These are phyloP conservation scores for Brachynemurus nebulosus DNA, from an alignment of 2,888 invertebrate genomes.

Conservation along the genomic window DNA sequence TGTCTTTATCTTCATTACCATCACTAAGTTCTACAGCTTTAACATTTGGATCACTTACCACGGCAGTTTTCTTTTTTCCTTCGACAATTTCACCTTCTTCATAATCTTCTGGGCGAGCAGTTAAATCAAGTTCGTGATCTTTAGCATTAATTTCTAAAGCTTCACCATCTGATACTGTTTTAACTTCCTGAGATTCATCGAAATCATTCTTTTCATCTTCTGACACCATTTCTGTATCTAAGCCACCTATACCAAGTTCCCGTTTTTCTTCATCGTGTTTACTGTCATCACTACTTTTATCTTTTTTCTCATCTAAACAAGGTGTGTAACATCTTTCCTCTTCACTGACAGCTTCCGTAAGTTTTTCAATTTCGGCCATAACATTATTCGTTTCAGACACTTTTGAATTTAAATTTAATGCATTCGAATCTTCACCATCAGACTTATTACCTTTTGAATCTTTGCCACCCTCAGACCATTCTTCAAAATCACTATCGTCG, in stretches of 20 bases:
- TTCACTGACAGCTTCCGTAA: conserved; percentile 50
- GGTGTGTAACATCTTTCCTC: conserved; percentile 59
- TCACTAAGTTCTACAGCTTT: conserved; percentile 14
- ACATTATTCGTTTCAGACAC: conserved; percentile 20
- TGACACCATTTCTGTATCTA: conserved; percentile 62
- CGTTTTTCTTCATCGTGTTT: neutral
- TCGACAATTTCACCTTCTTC: conserved; percentile 47
- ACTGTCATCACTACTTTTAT: conserved; percentile 14
- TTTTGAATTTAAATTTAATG: conserved; percentile 28
- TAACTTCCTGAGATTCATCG: conserved; percentile 37
- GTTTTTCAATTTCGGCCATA: conserved; percentile 26
- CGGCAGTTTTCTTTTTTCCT: conserved; percentile 24
- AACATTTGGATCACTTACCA: conserved; percentile 21
- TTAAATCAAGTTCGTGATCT: conserved; percentile 33
- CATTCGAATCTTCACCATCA: conserved; percentile 8
- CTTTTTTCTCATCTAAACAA: conserved; percentile 50
- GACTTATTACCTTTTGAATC: conserved; percentile 8
- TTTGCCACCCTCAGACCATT: conserved; percentile 12
- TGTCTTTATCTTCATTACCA: conserved; percentile 31
- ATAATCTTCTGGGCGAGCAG: conserved; percentile 30
- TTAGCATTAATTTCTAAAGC: conserved; percentile 32
- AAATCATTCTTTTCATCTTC: conserved; percentile 56
- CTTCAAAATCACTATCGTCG: conserved; percentile 16
- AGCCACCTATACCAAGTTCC: conserved; percentile 37
- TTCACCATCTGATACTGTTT: conserved; percentile 30